Evolutionary conservation across 2,113 vertebrate genomes (phyloP).

Genomic region (Cairina moschata): DNA sequence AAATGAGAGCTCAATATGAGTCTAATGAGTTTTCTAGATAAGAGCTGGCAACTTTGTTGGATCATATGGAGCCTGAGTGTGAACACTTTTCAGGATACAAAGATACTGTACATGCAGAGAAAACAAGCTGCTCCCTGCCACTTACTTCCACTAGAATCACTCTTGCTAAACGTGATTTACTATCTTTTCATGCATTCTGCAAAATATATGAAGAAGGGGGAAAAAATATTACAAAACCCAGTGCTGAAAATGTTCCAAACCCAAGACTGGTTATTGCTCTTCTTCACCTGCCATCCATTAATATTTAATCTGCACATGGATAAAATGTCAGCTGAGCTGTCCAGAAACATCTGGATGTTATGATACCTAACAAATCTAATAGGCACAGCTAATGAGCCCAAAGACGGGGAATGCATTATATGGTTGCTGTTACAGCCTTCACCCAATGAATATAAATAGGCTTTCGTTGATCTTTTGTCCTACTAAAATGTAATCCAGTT

Average conservation of each 20-base stretch:
- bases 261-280: constrained; percentile 9
- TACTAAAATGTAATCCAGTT: constrained; percentile 77
- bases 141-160: background rate
- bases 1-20: background rate
- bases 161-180: background rate
- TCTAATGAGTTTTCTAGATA: background rate
- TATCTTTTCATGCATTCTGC: constrained; percentile 17
- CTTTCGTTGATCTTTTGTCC: constrained; percentile 77
- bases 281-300: constrained; percentile 55
- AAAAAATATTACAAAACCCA: background rate
- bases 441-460: constrained; percentile 78
- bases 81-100: background rate
- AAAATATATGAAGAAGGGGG: background rate
- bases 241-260: constrained; percentile 3
- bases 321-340: constrained; percentile 68
- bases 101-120: background rate
- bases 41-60: background rate
- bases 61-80: background rate
- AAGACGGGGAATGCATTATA: constrained; percentile 67
- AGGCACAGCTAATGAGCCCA: constrained; percentile 74
- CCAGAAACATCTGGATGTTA: constrained; percentile 76
- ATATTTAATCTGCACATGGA: constrained; percentile 53
- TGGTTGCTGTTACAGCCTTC: constrained; percentile 71
- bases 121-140: background rate
- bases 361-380: constrained; percentile 72